These are phyloP conservation scores for Xiphophorus birchmanni DNA, from an alignment of 2,797 vertebrate genomes.

Conservation along the genomic window DNA sequence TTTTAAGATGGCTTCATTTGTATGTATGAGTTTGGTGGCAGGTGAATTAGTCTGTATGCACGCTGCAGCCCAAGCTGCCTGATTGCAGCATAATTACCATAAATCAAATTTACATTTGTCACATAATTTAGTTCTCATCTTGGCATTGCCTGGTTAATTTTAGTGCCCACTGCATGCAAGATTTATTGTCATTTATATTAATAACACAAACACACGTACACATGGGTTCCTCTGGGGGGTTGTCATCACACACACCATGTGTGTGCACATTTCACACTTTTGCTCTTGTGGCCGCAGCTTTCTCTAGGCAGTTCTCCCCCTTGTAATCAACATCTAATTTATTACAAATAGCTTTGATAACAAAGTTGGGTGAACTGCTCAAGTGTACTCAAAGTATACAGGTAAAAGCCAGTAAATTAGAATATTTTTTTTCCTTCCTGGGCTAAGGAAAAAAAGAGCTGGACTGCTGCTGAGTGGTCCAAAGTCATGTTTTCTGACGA, in stretches of 20 bases:
- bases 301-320: background rate
- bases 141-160: slow-evolving; percentile 72
- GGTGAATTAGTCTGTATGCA: slow-evolving; percentile 64
- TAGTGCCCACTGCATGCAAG: slow-evolving; percentile 60
- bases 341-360: slow-evolving; percentile 21
- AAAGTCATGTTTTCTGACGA: no score
- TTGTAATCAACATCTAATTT: slow-evolving; percentile 28
- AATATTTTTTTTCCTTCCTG: no score
- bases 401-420: no score
- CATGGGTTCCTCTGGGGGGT: slow-evolving; percentile 17
- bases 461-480: no score
- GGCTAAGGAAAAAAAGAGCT: no score
- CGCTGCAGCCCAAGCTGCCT: slow-evolving; percentile 45
- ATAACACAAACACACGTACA: slow-evolving; percentile 50
- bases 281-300: slow-evolving; percentile 9
- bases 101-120: slow-evolving; percentile 79
- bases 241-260: slow-evolving; percentile 14
- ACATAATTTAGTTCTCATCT: slow-evolving; percentile 73
- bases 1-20: slow-evolving; percentile 68
- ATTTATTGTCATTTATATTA: slow-evolving; percentile 73
- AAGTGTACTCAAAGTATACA: slow-evolving; percentile 11
- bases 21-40: slow-evolving; percentile 74
- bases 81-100: slow-evolving; percentile 74
- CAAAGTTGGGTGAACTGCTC: slow-evolving; percentile 14
- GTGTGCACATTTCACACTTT: slow-evolving; percentile 47